Evolutionary conservation across 2,797 vertebrate species (phyloP).

Genomic region (Liasis olivaceus): DNA sequence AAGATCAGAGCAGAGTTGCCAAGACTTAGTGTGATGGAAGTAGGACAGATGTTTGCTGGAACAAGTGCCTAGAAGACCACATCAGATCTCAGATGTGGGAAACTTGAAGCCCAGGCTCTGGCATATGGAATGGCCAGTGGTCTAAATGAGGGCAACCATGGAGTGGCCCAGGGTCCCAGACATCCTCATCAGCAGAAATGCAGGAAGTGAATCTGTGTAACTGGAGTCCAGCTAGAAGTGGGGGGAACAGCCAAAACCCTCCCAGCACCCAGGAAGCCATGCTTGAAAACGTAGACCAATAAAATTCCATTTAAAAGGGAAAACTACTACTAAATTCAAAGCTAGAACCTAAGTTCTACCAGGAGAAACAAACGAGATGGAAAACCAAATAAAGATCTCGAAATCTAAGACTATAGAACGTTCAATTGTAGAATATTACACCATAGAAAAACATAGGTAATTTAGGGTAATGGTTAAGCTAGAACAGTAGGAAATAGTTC

Average conservation of each 20-base stretch:
- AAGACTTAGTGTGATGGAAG: not conserved
- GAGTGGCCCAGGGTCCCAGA: not conserved
- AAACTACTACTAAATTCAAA: not conserved
- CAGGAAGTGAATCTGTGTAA: not conserved
- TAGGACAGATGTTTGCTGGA: not conserved
- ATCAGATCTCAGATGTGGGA: not conserved
- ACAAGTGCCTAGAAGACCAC: not conserved
- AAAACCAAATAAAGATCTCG: not conserved
- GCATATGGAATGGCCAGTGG: not conserved
- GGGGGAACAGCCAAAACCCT: not conserved
- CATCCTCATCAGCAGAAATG: not conserved
- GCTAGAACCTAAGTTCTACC: not conserved
- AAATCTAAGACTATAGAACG: not conserved
- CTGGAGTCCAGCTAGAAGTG: not conserved
- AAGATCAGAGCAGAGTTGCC: not conserved
- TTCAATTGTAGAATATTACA: not conserved
- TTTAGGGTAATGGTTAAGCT: not conserved
- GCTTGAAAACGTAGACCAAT: not conserved
- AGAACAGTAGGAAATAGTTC: not conserved
- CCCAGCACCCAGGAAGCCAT: not conserved
- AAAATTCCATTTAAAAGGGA: too few relatives aligned
- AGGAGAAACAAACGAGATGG: not conserved
- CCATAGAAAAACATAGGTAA: not conserved
- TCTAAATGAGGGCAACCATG: not conserved
- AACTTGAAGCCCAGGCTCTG: too few relatives aligned